Evolutionary conservation across 1,140 invertebrate genomes (phyloP).

Genomic region (Psix sp.): DNA sequence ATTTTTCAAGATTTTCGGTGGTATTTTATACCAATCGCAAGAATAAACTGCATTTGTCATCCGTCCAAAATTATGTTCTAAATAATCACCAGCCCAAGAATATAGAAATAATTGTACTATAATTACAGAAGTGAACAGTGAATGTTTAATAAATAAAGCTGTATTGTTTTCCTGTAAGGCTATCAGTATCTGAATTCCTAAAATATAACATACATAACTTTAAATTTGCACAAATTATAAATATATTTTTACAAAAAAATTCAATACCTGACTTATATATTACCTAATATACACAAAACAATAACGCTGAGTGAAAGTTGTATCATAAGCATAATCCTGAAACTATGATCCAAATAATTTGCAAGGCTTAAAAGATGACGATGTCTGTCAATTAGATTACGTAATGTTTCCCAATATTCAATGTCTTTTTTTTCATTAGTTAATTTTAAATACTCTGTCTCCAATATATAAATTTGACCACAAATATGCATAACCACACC

Average conservation of each 20-base stretch:
- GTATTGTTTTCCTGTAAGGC: slow-evolving; percentile 13
- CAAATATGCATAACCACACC: slow-evolving; percentile 43
- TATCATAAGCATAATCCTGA: slow-evolving; percentile 30
- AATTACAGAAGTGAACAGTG: slow-evolving; percentile 11
- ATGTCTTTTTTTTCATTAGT: not conserved
- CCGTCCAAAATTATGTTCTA: slow-evolving; percentile 34
- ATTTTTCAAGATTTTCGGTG: slow-evolving; percentile 26
- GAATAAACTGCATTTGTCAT: slow-evolving; percentile 34
- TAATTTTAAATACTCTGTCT: slow-evolving; percentile 40
- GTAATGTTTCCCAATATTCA: slow-evolving; percentile 5
- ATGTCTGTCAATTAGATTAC: slow-evolving; percentile 20
- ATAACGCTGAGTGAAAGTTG: slow-evolving; percentile 26
- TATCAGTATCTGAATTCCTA: slow-evolving; percentile 49
- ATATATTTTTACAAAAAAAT: too few species aligned
- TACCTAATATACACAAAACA: slow-evolving; percentile 45
- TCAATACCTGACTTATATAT: not conserved
- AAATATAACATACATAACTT: slow-evolving; percentile 5
- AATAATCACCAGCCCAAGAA: slow-evolving; percentile 38
- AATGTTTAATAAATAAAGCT: slow-evolving; percentile 22
- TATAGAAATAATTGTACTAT: slow-evolving; percentile 45
- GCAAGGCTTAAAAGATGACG: slow-evolving; percentile 16
- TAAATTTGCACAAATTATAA: too few species aligned
- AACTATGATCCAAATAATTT: slow-evolving; percentile 24
- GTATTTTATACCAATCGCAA: slow-evolving; percentile 36
- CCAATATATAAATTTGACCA: slow-evolving; percentile 33